These are phyloP conservation scores for Diachasma alloeum DNA, from an alignment of 1,140 invertebrate genomes.

Conservation along the genomic window DNA sequence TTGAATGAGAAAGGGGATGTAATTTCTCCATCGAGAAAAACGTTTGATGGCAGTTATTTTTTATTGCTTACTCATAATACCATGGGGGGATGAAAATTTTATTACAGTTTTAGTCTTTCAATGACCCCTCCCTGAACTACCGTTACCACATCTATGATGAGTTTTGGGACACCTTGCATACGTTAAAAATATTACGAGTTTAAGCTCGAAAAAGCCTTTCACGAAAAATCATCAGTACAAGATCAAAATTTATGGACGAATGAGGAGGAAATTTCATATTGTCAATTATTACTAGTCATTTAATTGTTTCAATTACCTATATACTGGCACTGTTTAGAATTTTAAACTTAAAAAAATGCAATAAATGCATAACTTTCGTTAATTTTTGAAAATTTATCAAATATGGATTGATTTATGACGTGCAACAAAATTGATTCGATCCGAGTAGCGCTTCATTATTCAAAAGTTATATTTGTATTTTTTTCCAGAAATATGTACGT, in stretches of 20 bases:
- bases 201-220: background rate
- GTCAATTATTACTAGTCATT: background rate
- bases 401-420: background rate
- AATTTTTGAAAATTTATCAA: background rate
- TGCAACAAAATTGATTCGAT: background rate
- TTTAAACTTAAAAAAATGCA: background rate
- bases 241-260: conserved; percentile 3
- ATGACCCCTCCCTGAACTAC: no score
- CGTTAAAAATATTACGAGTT: conserved; percentile 33
- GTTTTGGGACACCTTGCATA: no score
- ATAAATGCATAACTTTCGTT: background rate
- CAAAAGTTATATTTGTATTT: background rate
- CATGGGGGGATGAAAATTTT: no score
- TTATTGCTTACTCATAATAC: no score
- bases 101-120: no score
- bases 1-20: no score
- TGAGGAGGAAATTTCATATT: background rate
- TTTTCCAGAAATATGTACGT: background rate
- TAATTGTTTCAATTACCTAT: background rate
- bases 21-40: no score
- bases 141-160: no score
- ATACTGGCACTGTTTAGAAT: background rate
- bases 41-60: no score
- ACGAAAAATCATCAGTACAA: background rate
- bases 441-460: background rate